A percentile compares a stretch with the other conserved stretches of the same genome.
Conservation (phyloP, 1,140 invertebrate genomes). For the Calycopis cecrops region DNA sequence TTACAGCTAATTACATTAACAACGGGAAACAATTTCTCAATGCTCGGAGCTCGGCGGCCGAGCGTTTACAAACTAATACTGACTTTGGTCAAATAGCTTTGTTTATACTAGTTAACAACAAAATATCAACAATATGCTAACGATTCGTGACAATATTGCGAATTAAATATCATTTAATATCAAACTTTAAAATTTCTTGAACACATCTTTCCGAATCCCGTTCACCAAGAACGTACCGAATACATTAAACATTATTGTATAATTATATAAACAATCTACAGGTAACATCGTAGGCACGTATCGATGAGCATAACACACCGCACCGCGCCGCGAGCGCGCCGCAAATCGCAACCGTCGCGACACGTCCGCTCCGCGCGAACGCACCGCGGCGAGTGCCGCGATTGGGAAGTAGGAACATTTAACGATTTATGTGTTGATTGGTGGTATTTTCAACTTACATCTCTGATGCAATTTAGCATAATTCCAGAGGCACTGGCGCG, state of each 20-base stretch:
- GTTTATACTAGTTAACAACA: conserved; percentile 71
- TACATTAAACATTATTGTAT: conserved; percentile 55
- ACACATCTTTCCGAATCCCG: conserved; percentile 59
- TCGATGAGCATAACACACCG: conserved; percentile 52
- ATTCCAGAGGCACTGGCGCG: neutral
- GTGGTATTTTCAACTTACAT: no score
- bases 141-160: conserved; percentile 51
- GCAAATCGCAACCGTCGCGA: neutral
- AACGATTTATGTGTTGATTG: no score
- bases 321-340: neutral
- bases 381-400: no score
- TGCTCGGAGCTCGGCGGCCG: conserved; percentile 34
- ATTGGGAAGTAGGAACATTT: no score
- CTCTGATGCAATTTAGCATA: no score
- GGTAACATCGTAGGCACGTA: conserved; percentile 73
- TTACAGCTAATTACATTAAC: conserved; percentile 49
- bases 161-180: conserved; percentile 67
- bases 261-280: conserved; percentile 67
- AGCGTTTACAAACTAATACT: conserved; percentile 69
- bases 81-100: conserved; percentile 75
- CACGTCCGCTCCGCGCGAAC: no score
- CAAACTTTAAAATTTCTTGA: conserved; percentile 58
- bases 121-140: conserved; percentile 71
- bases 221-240: conserved; percentile 52
- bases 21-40: conserved; percentile 52